Base-by-base conservation (phyloP, 2,113 vertebrate genomes). In the Burhinus oedicnemus region DNA sequence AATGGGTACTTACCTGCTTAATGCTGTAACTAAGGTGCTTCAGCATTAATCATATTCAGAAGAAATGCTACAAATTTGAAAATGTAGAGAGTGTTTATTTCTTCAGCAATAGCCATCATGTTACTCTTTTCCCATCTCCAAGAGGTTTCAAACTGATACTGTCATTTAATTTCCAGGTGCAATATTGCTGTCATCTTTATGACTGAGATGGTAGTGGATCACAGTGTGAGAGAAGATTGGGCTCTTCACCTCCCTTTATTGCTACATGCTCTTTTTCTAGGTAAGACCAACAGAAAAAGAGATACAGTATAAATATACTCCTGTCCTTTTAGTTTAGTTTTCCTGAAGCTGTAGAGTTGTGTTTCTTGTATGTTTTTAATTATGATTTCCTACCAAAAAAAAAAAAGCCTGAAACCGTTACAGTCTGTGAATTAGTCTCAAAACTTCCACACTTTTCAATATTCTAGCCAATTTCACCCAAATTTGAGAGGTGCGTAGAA, bases 131-230 rank as follows among this genome's bases (percentile, higher is more conserved):
- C 64, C 21, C 1, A 4, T 69, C 68, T 62, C 69, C 30, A 75
- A 58, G 62, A 71, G 19, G 7, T 89, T 70, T 74, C 58, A 61
- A 84, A 47, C 25, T 89, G 44, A 89, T 71, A n/a, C 54, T 78
- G 25, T 94, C 62, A 7, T 96, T 96, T 91, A 12, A 94, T 77
- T 95, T 74, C 60, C 95, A 99, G 99, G 98, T 99, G 99, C 93
- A 99, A 99, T 89, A 99, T 99, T 83, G 99, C 99, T 51, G 99
- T 99, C 84, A 99, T 99, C 95, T 99, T 99, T 93, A 99, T 99
- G 99, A 99, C 99, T 22, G 99, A 99, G 96, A 99, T 99, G 99
- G 99, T 99, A 93, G 99, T 99, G 95, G 99, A 99, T 97, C 99
- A 99, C 98, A 99, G 99, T 47, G 99, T 99, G 87, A 98, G 99